Conservation (phyloP, 2,888 invertebrate species). For the Baronia brevicornis region DNA sequence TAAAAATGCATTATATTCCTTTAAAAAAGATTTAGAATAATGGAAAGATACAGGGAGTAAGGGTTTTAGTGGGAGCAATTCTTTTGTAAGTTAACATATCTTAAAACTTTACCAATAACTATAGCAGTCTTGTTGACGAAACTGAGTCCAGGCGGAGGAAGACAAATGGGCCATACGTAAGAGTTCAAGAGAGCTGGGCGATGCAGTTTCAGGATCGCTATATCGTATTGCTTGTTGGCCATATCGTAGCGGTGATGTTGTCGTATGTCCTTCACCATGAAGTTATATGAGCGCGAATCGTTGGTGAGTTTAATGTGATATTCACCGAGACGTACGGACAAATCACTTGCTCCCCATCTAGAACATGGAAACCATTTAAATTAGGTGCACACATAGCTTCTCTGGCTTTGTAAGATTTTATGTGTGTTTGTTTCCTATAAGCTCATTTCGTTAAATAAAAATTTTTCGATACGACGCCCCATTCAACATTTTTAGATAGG, state of each 20-base stretch:
- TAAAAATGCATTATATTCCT: too few species aligned
- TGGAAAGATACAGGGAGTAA: too few species aligned
- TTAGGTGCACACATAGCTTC: too few species aligned
- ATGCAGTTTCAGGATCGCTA: constrained; percentile 82
- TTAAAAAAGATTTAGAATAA: too few species aligned
- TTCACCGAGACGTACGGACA: constrained; percentile 86
- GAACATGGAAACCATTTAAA: constrained; percentile 1
- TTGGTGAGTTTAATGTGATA: constrained; percentile 82
- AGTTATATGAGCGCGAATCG: constrained; percentile 83
- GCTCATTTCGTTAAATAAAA: too few species aligned
- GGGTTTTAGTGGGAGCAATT: too few species aligned
- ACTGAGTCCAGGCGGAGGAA: constrained; percentile 79
- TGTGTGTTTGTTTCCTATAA: too few species aligned
- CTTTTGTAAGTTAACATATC: background rate
- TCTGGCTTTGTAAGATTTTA: too few species aligned
- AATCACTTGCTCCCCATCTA: constrained; percentile 76
- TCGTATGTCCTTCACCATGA: constrained; percentile 78
- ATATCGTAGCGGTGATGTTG: constrained; percentile 81
- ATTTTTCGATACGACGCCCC: too few species aligned
- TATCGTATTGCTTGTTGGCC: constrained; percentile 83
- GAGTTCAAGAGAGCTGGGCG: constrained; percentile 81
- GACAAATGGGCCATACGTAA: constrained; percentile 89
- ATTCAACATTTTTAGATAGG: too few species aligned
- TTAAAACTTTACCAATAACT: constrained; percentile 74
- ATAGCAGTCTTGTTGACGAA: constrained; percentile 78